phyloP scores from a whole-genome alignment of 2,113 vertebrate genomes.

The Propithecus coquereli region DNA sequence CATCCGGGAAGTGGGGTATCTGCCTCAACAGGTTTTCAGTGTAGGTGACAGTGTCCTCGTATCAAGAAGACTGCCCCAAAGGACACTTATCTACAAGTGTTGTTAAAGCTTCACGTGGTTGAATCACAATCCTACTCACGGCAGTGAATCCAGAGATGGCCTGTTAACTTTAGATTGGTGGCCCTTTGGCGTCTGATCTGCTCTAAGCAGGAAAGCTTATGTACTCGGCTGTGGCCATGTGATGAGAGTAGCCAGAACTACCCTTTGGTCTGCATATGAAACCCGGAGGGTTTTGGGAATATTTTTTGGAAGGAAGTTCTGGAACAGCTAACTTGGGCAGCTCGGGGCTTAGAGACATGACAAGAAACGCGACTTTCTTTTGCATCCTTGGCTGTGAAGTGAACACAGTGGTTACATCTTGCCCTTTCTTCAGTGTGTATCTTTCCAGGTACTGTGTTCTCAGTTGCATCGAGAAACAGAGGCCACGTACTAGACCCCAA shows the following conservation, averaged over 20 bases:
- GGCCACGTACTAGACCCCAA: background rate
- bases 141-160: background rate
- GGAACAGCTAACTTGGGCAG: background rate
- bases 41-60: background rate
- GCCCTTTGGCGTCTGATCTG: background rate
- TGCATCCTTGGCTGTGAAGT: background rate
- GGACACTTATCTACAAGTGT: background rate
- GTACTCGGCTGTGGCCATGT: background rate
- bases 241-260: background rate
- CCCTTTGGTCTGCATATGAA: background rate
- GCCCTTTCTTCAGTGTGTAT: background rate
- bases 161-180: background rate
- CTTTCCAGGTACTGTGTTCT: background rate
- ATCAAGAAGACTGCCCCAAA: background rate
- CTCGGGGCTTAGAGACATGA: background rate
- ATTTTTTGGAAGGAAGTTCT: background rate
- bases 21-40: background rate
- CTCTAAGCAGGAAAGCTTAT: background rate
- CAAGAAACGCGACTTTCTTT: background rate
- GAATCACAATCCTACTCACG: background rate
- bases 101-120: rapidly evolving
- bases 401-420: background rate
- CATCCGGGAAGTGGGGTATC: background rate
- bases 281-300: background rate
- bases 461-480: background rate